Evolutionary conservation across 53 echinoderm and acorn worm genomes (phyloP).

Genomic region (Apostichopus leukothele): DNA sequence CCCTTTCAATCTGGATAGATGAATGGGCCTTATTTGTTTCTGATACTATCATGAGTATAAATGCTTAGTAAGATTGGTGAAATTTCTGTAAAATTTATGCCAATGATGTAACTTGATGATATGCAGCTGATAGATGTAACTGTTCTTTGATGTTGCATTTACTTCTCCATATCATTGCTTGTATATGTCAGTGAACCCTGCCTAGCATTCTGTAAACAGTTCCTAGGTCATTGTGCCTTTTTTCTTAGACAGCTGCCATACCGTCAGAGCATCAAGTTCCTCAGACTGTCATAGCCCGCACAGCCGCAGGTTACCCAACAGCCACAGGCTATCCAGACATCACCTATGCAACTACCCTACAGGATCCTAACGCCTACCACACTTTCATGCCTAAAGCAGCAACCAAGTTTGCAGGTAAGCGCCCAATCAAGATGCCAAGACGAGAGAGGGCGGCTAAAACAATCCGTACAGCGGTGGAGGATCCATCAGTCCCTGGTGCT

Average conservation of each 20-base stretch:
- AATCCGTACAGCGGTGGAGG: conserved; percentile 70
- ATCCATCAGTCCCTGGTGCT: conserved; percentile 32
- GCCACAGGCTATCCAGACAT: conserved; percentile 42
- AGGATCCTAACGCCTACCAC: conserved; percentile 37
- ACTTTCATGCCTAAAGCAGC: conserved; percentile 29
- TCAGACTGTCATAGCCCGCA: conserved; percentile 43
- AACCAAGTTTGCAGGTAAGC: conserved; percentile 75
- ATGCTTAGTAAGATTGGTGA: too few species aligned
- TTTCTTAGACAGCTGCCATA: conserved; percentile 55
- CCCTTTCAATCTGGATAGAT: too few species aligned
- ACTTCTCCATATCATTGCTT: neutral
- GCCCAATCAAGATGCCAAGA: conserved; percentile 86
- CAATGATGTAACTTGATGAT: too few species aligned
- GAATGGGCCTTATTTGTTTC: too few species aligned
- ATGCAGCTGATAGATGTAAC: too few species aligned
- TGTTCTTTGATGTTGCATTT: neutral
- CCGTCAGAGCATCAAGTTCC: conserved; percentile 52
- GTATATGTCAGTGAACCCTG: too few species aligned
- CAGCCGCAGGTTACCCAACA: conserved; percentile 35
- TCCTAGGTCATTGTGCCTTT: conserved; percentile 42
- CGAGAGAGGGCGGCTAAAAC: conserved; percentile 89
- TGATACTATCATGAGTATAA: too few species aligned
- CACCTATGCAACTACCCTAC: conserved; percentile 53
- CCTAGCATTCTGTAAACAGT: neutral
- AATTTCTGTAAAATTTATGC: too few species aligned